phyloP scores from a whole-genome alignment of 1,140 invertebrate genomes.

The Tetragonula clypearis region DNA sequence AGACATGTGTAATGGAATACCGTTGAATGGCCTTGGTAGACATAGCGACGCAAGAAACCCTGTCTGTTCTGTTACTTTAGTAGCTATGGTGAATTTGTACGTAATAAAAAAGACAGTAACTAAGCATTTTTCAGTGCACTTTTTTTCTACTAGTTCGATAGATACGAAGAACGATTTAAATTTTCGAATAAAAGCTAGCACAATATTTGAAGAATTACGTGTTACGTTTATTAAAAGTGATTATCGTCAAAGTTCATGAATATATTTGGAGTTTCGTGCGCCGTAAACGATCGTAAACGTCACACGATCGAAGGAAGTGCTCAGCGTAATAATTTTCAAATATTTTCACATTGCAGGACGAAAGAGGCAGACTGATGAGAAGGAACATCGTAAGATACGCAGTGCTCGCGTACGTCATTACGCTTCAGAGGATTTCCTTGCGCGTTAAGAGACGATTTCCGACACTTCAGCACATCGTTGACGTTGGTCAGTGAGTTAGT shows the following conservation, averaged over 20 bases:
- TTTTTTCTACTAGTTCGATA: neutral
- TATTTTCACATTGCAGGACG: slow-evolving; percentile 85
- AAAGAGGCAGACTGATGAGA: slow-evolving; percentile 92
- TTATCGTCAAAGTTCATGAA: neutral
- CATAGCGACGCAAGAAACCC: neutral
- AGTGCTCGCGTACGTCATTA: slow-evolving; percentile 93
- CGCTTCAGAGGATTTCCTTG: slow-evolving; percentile 92
- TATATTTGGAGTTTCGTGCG: neutral
- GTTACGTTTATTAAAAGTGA: neutral
- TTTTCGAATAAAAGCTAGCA: neutral
- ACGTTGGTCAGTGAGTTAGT: slow-evolving; percentile 88
- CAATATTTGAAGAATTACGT: slow-evolving; percentile 2
- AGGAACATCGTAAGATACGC: slow-evolving; percentile 95
- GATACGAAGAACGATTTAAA: too few species aligned
- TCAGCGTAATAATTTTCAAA: slow-evolving; percentile 30
- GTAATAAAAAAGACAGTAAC: neutral
- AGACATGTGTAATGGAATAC: neutral
- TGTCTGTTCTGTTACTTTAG: neutral
- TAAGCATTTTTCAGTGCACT: neutral
- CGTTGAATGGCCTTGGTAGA: neutral
- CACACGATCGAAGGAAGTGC: neutral
- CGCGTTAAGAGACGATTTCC: slow-evolving; percentile 95
- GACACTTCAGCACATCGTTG: slow-evolving; percentile 94
- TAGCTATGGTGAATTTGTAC: neutral
- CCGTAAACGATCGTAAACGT: neutral